Percentiles rank a stretch among this genome's conserved stretches.
phyloP scores from a whole-genome alignment of 2,888 invertebrate genomes.

The Pherbina coryleti region DNA sequence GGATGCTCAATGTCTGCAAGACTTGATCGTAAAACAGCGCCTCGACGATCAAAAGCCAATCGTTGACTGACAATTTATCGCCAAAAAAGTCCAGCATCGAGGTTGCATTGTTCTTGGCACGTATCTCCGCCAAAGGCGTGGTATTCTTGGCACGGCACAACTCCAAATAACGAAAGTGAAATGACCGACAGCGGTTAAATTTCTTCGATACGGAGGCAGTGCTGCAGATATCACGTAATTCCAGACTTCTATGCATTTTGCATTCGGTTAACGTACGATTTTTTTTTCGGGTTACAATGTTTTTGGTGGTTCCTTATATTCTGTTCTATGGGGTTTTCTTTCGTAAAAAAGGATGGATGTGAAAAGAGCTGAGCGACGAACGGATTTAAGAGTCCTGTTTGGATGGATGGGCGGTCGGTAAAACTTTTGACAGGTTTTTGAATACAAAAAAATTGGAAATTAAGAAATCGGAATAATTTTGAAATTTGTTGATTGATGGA shows the following conservation, averaged over 20 bases:
- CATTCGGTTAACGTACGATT: not conserved
- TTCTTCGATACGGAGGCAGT: conserved; percentile 53
- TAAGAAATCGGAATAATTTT: conserved; percentile 47
- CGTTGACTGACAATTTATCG: conserved; percentile 80
- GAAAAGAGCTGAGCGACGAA: conserved; percentile 1
- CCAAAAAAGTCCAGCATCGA: conserved; percentile 78
- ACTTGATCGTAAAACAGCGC: conserved; percentile 80
- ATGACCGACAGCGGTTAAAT: conserved; percentile 63
- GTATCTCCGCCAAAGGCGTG: conserved; percentile 61
- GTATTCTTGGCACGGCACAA: conserved; percentile 66
- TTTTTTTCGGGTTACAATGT: not conserved
- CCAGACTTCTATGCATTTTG: conserved; percentile 48
- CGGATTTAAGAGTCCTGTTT: not conserved
- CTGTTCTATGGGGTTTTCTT: not conserved
- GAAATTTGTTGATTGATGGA: conserved; percentile 46
- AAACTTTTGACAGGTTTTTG: conserved; percentile 43
- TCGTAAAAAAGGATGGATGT: not conserved
- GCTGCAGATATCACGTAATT: conserved; percentile 49
- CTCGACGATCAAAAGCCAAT: conserved; percentile 82
- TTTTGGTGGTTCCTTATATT: not conserved
- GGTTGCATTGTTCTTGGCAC: conserved; percentile 68
- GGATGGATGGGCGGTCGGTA: not conserved
- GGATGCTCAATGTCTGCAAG: conserved; percentile 77
- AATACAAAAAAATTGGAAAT: conserved; percentile 36
- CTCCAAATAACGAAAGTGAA: conserved; percentile 68